Conservation (phyloP, 2,888 invertebrate genomes). For the Drosophila mulleri region DNA sequence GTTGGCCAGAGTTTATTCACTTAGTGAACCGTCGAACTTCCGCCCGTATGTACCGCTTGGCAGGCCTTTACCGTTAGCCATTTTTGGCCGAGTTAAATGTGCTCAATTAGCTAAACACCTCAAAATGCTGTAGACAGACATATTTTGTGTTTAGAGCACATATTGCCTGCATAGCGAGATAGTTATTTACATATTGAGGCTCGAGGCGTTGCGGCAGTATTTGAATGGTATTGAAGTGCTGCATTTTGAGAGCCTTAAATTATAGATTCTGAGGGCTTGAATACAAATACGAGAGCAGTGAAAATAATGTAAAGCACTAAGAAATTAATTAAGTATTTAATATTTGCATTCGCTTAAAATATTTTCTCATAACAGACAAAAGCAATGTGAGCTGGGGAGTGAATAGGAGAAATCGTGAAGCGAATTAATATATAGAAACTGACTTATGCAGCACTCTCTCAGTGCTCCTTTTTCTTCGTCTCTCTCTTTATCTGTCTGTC, state of each 20-base stretch:
- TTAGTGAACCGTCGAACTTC: constrained; percentile 69
- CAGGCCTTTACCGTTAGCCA: constrained; percentile 27
- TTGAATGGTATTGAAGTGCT: constrained; percentile 3
- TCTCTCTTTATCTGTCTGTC: no score
- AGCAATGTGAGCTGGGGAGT: no score
- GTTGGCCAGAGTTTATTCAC: constrained; percentile 73
- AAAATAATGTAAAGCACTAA: background rate
- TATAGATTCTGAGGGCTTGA: background rate
- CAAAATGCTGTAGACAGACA: background rate
- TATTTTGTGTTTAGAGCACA: background rate
- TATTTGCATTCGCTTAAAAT: no score
- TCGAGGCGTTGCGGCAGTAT: constrained; percentile 4
- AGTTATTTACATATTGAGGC: background rate
- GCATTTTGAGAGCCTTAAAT: background rate
- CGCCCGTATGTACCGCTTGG: constrained; percentile 53
- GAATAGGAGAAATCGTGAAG: no score
- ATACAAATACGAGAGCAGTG: background rate
- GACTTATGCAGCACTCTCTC: no score
- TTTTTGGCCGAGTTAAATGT: constrained; percentile 44
- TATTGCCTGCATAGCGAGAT: background rate
- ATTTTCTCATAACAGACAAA: no score
- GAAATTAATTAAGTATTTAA: background rate
- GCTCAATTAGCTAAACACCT: constrained; percentile 54
- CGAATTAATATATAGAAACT: no score
- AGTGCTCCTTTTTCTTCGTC: no score